Conservation (phyloP, 2,888 invertebrate genomes). For the Heteropelma amictum region DNA sequence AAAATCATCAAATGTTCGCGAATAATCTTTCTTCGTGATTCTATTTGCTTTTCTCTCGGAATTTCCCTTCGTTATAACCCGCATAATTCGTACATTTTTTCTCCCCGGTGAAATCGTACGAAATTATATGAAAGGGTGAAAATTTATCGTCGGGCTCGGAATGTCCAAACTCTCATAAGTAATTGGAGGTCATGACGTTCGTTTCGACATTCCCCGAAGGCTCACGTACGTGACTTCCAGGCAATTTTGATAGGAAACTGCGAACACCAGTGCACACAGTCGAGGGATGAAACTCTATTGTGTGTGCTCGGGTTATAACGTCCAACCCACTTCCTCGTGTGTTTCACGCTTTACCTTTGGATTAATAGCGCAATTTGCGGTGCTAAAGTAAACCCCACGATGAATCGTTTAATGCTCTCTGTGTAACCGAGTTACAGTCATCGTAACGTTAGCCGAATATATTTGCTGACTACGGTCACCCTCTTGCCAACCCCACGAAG, state of each 20-base stretch:
- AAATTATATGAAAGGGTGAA: no score
- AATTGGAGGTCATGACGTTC: conserved; percentile 1
- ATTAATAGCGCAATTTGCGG: conserved; percentile 65
- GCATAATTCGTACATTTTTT: no score
- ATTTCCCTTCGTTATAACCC: no score
- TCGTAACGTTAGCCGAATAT: conserved; percentile 33
- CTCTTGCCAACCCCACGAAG: no score
- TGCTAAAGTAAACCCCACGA: conserved; percentile 43
- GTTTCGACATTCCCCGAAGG: background rate
- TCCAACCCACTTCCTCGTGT: background rate
- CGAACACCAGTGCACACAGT: conserved; percentile 10
- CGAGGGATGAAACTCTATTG: conserved; percentile 37
- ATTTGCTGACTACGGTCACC: conserved; percentile 20
- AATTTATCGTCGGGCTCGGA: no score
- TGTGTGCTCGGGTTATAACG: background rate
- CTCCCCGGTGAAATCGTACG: no score
- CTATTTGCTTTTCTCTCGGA: no score
- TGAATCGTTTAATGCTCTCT: conserved; percentile 36
- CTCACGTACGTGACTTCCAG: conserved; percentile 39
- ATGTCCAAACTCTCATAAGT: conserved; percentile 23
- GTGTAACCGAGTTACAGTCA: background rate
- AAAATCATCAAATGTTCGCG: no score
- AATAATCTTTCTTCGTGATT: no score
- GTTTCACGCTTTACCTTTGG: conserved; percentile 51
- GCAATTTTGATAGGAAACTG: conserved; percentile 20